A percentile compares a stretch with the other conserved stretches of the same genome.
Evolutionary conservation across 2,797 vertebrate species (phyloP).

Genomic region (Allobates femoralis): DNA sequence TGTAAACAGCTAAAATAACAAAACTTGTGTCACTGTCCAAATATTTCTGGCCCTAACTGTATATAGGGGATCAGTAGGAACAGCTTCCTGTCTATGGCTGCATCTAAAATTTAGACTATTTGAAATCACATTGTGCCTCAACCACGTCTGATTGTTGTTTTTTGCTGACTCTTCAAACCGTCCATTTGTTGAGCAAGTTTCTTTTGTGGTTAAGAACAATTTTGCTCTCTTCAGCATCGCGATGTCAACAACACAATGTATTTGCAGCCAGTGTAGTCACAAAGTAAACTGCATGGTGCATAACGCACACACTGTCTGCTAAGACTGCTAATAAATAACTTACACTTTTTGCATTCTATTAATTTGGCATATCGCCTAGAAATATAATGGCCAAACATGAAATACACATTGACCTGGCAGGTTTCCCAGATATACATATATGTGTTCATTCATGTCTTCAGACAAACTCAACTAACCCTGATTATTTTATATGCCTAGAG

Average conservation of each 20-base stretch:
- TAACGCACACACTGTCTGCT: neutral
- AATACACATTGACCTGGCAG: conserved; percentile 1
- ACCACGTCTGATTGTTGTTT: neutral
- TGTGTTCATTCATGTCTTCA: neutral
- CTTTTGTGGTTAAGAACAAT: neutral
- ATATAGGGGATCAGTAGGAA: too few relatives aligned
- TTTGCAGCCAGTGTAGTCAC: neutral
- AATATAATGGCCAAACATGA: neutral
- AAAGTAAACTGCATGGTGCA: neutral
- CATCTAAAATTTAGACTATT: too few relatives aligned
- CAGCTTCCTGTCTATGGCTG: too few relatives aligned
- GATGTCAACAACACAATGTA: neutral
- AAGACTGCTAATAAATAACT: conserved; percentile 2
- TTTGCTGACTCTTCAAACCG: neutral
- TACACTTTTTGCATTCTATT: neutral
- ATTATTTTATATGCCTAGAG: neutral
- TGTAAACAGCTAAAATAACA: too few relatives aligned
- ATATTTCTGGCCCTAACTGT: too few relatives aligned
- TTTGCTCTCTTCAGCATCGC: neutral
- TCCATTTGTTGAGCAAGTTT: neutral
- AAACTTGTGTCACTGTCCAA: too few relatives aligned
- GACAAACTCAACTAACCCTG: neutral
- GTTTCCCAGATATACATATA: neutral
- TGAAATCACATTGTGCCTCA: neutral
- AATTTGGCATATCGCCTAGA: conserved; percentile 19